Percentiles rank a stretch among this genome's conserved stretches.
Evolutionary conservation across 2,113 vertebrate genomes (phyloP).

Genomic region (Stercorarius parasiticus): DNA sequence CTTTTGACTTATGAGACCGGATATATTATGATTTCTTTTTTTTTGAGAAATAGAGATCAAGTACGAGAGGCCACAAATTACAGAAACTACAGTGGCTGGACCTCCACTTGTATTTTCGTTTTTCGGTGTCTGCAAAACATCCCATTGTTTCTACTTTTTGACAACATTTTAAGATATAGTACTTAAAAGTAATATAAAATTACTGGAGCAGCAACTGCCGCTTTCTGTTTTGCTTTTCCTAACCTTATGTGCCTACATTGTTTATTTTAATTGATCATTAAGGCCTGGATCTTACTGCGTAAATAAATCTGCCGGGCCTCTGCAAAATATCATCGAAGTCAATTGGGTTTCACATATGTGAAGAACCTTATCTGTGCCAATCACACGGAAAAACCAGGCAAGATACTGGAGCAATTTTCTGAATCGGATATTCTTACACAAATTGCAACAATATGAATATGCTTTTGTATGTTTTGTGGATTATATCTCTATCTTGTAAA

Average conservation of each 20-base stretch:
- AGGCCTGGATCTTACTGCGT: neutral
- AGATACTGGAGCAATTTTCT: neutral
- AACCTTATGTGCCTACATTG: neutral
- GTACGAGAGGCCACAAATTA: neutral
- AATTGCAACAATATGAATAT: neutral
- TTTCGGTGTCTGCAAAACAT: neutral
- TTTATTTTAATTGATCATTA: conserved; percentile 17
- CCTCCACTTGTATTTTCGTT: neutral
- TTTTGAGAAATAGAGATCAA: neutral
- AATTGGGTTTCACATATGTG: neutral
- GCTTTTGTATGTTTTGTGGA: neutral
- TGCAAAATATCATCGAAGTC: neutral
- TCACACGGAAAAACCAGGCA: neutral
- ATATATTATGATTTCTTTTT: neutral
- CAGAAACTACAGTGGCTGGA: neutral
- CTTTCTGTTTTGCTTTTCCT: neutral
- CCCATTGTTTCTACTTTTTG: neutral
- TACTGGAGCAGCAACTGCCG: neutral
- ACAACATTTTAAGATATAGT: neutral
- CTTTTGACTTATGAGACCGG: neutral
- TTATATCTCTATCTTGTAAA: neutral
- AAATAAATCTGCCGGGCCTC: neutral
- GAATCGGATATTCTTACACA: neutral
- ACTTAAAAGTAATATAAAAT: neutral
- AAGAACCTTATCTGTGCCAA: neutral